Evolutionary conservation across 2,113 vertebrate species (phyloP), one percentile per base, ranked within the genome.

Genomic region (Notarius lentiginosus): DNA sequence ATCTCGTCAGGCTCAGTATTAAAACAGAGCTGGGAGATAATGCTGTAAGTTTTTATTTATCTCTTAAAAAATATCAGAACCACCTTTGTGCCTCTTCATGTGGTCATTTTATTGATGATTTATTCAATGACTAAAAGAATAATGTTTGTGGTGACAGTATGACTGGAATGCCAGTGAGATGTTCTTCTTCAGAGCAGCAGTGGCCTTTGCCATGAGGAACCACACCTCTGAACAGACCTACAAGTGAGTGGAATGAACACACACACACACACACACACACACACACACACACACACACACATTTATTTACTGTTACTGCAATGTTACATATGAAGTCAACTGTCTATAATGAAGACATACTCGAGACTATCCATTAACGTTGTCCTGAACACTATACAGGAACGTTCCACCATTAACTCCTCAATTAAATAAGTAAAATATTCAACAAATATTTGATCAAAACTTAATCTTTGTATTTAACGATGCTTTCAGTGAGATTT

Each of bases 1-100:
- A 96, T 93, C 96, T 97, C 95, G 98, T 99, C 76, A 95, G 97
- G 87, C 93, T 99, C 91, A 99, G 97, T 93, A 95, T 99, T 92
- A 96, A 93, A 92, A 95, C 93, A 66, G 97, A 96, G 89, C 94
- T 98, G 90, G 97, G 96, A 92, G 90, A 96, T 34, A 61, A 97
- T 30, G 97, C 98, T 84, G 98, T 99, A 96, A 91, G 98, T 56
- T 87, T 53, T 3, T 49, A 24, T 2, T 15, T 49, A 27, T 4
- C 34, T 34, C n/a, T 68, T 70, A 55, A 2, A 66, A n/a, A 63
- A 66, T 66, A 1, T 53, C 72, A 5, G 68, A 68, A 14, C n/a
- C 5, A 1, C 15, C 24, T 9, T 14, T 51, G 49, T 49, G 1
- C 34, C 1, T 77, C 5, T 30, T 51, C 6, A 15, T 77, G 75